These are phyloP conservation scores for Pangasianodon hypophthalmus DNA, from an alignment of 2,113 vertebrate genomes.

Conservation along the genomic window DNA sequence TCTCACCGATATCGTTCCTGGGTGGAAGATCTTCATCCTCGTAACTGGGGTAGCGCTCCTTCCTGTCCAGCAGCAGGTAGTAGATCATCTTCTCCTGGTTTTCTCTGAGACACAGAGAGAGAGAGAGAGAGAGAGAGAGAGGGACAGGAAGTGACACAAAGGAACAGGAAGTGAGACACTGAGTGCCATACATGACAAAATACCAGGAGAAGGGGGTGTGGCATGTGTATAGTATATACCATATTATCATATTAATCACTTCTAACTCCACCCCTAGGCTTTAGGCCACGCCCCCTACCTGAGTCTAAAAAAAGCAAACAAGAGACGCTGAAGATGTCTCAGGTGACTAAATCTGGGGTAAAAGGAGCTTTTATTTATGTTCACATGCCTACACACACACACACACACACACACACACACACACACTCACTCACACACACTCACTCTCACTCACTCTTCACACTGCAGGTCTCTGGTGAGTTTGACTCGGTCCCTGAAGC, in stretches of 20 bases:
- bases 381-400: background rate
- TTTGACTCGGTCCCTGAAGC: constrained; percentile 86
- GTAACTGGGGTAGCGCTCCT: constrained; percentile 91
- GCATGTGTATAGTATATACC: background rate
- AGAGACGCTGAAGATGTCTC: background rate
- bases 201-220: background rate
- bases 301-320: background rate
- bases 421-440: constrained; percentile 4
- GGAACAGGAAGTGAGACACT: background rate
- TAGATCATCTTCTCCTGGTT: constrained; percentile 96
- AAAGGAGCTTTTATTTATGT: no score
- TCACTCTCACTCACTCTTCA: constrained; percentile 79
- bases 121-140: background rate
- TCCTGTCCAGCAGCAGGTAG: constrained; percentile 88
- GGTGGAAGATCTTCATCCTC: constrained; percentile 89
- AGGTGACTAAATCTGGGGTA: no score
- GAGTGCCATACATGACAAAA: background rate
- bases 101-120: constrained; percentile 70
- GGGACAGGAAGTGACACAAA: background rate
- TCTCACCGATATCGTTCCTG: constrained; percentile 82
- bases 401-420: background rate
- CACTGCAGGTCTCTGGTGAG: constrained; percentile 85
- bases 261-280: background rate
- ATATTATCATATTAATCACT: background rate
- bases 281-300: background rate